Conservation (phyloP, 2,888 invertebrate species). For the Oligia latruncula region DNA sequence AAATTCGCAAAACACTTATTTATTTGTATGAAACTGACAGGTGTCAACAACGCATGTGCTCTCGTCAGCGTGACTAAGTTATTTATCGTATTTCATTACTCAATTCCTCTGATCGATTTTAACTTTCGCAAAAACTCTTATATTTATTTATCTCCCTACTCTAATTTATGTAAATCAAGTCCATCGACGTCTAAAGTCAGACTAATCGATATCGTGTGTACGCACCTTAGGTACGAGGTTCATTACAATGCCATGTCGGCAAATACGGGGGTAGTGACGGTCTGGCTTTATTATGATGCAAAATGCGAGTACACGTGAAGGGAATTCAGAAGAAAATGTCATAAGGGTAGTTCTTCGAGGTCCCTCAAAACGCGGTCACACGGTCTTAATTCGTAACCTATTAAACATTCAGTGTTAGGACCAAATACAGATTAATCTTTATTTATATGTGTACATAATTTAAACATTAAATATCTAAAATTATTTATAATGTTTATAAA, state of each 20-base stretch:
- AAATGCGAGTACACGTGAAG: slow-evolving; percentile 48
- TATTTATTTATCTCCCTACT: neutral
- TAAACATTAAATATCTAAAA: too few relatives aligned
- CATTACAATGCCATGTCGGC: slow-evolving; percentile 61
- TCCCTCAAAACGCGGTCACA: too few relatives aligned
- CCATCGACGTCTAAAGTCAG: slow-evolving; percentile 12
- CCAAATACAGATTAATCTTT: too few relatives aligned
- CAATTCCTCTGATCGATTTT: neutral
- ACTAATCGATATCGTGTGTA: slow-evolving; percentile 40
- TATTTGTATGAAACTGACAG: neutral
- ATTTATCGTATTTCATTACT: neutral
- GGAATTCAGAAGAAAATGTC: slow-evolving; percentile 49
- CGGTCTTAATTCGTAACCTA: too few relatives aligned
- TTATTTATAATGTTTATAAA: too few relatives aligned
- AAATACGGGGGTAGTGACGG: slow-evolving; percentile 53
- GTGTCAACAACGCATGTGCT: neutral
- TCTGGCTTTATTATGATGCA: slow-evolving; percentile 54
- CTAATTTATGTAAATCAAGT: slow-evolving; percentile 22
- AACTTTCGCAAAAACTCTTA: neutral
- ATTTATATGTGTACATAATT: too few relatives aligned
- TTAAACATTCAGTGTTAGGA: too few relatives aligned
- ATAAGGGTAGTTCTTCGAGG: too few relatives aligned
- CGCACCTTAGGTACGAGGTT: slow-evolving; percentile 45
- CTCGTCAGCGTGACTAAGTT: neutral
- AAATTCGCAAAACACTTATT: neutral